Evolutionary conservation across 1,140 invertebrate species (phyloP).

Genomic region (Diabrotica virgifera): DNA sequence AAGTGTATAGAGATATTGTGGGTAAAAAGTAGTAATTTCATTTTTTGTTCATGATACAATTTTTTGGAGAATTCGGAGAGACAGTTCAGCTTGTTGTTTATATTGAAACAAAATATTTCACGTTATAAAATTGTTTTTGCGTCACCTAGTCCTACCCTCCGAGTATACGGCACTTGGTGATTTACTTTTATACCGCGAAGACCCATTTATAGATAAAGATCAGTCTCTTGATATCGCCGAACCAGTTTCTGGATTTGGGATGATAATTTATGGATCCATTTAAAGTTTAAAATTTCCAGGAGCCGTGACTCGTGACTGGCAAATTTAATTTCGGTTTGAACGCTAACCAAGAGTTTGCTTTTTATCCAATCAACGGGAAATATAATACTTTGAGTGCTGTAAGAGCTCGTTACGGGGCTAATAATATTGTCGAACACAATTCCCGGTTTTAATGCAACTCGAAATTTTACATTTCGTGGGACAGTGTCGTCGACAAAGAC

Average conservation of each 20-base stretch:
- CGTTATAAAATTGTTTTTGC: background rate
- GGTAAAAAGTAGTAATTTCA: too few relatives aligned
- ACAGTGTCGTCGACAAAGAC: too few relatives aligned
- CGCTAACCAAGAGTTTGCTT: background rate
- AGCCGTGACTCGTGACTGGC: background rate
- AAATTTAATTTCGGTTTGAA: background rate
- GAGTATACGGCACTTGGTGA: background rate
- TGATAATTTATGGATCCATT: background rate
- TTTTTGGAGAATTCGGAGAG: too few relatives aligned
- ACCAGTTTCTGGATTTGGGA: background rate
- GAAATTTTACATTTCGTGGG: too few relatives aligned
- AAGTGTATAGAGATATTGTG: too few relatives aligned
- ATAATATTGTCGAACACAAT: conserved; percentile 1
- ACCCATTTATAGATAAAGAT: background rate
- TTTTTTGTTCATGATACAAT: too few relatives aligned
- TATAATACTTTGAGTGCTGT: conserved; percentile 1
- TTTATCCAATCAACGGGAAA: conserved; percentile 2
- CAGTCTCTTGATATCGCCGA: background rate
- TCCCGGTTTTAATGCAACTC: background rate
- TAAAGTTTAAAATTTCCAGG: background rate
- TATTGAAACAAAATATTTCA: too few relatives aligned
- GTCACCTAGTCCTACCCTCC: background rate
- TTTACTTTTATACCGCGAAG: background rate
- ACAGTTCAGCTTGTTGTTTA: too few relatives aligned
- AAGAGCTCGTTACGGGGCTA: background rate